Percentiles rank a stretch among this genome's conserved stretches.
phyloP scores from a whole-genome alignment of 1,140 invertebrate genomes.

The Leptinotarsa undecemlineata region DNA sequence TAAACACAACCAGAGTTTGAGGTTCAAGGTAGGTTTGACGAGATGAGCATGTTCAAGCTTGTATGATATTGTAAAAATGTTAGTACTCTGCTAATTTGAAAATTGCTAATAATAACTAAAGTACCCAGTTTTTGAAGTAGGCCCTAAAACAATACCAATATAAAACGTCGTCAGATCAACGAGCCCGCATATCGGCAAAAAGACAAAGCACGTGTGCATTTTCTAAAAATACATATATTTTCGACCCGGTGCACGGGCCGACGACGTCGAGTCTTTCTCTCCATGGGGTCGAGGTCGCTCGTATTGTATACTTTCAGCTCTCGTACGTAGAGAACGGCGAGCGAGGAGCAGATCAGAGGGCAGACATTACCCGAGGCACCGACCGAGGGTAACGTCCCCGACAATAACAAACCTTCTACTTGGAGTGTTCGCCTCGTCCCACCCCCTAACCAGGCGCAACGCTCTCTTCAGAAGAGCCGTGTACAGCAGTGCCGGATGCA shows the following conservation, averaged over 20 bases:
- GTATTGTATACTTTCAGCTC: neutral
- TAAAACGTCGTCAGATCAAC: no score
- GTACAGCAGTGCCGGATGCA: neutral
- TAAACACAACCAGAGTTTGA: no score
- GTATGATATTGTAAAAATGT: no score
- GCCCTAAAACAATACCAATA: no score
- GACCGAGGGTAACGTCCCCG: constrained; percentile 38
- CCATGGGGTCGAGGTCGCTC: constrained; percentile 1
- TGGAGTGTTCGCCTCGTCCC: neutral
- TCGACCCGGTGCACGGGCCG: neutral
- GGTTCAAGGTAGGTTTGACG: no score
- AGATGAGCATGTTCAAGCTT: no score
- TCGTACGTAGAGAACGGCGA: neutral
- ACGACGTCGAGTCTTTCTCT: constrained; percentile 1
- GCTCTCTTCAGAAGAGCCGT: neutral
- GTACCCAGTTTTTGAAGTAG: no score
- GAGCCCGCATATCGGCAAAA: no score
- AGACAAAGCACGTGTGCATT: neutral
- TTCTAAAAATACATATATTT: constrained; percentile 5
- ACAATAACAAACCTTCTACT: constrained; percentile 32
- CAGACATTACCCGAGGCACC: constrained; percentile 43
- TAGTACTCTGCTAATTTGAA: no score
- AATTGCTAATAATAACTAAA: no score
- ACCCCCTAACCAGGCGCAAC: neutral
- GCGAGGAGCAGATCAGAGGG: constrained; percentile 34